These are phyloP conservation scores for Trematocara caparti DNA, from an alignment of 2,797 vertebrate species.

Conservation along the genomic window DNA sequence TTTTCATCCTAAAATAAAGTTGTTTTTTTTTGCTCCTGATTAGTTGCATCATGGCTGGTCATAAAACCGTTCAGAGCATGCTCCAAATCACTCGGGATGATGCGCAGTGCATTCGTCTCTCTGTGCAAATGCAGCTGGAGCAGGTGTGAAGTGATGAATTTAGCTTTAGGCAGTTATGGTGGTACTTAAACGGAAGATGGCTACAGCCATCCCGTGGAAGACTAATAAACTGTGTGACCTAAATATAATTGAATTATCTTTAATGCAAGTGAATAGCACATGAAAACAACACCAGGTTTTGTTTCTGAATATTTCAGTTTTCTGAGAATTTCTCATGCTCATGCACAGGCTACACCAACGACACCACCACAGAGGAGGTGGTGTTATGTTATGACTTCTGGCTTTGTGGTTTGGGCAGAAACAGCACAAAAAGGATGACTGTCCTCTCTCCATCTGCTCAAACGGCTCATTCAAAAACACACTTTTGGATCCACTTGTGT, in stretches of 20 bases:
- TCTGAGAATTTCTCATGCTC: background rate
- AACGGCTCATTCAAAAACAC: background rate
- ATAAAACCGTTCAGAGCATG: background rate
- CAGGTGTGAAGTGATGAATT: constrained; percentile 36
- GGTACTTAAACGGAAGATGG: constrained; percentile 24
- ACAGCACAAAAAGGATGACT: background rate
- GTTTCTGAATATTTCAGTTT: background rate
- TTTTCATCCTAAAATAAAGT: background rate
- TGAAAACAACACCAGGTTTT: background rate
- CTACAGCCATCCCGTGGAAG: background rate
- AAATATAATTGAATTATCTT: constrained; percentile 23
- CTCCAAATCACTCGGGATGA: background rate
- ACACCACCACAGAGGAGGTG: background rate
- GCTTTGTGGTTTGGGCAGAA: background rate
- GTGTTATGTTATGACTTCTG: background rate
- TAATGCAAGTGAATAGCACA: background rate
- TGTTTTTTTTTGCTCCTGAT: background rate
- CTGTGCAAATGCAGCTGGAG: constrained; percentile 11
- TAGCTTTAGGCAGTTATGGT: constrained; percentile 19
- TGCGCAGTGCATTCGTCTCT: background rate
- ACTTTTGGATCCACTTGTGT: background rate
- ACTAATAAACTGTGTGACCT: constrained; percentile 14
- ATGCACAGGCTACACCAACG: background rate
- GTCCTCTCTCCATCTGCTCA: background rate
- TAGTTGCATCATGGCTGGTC: background rate